Percentiles rank a stretch among this genome's conserved stretches.
Conservation (phyloP, 2,797 vertebrate species). For the Channallabes apus region DNA sequence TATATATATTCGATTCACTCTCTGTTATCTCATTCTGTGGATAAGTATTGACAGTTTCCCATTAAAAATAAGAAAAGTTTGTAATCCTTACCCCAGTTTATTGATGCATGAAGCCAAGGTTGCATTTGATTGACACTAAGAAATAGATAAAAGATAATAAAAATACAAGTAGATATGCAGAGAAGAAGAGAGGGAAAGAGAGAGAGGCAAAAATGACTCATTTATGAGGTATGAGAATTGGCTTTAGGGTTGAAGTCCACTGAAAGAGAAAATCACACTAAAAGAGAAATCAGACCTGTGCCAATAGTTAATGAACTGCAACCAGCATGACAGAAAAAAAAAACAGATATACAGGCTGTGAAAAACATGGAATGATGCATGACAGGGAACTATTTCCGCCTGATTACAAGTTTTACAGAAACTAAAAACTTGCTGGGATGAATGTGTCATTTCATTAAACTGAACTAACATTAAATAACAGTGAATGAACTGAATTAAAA, state of each 20-base stretch:
- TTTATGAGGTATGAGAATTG: slow-evolving; percentile 4
- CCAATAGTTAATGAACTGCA: neutral
- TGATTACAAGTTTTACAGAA: neutral
- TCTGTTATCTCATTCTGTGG: neutral
- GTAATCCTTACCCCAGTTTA: slow-evolving; percentile 33
- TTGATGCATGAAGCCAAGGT: slow-evolving; percentile 13
- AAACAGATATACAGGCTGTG: neutral
- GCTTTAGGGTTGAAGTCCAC: neutral
- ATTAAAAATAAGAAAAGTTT: neutral
- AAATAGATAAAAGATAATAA: slow-evolving; percentile 4
- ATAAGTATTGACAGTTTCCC: slow-evolving; percentile 9
- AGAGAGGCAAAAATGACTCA: neutral
- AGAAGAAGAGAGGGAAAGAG: neutral
- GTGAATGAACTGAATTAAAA: neutral
- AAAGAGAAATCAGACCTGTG: neutral
- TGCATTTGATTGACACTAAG: neutral
- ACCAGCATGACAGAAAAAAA: no score
- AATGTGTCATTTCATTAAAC: neutral
- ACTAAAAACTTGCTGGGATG: neutral
- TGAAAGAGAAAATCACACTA: neutral
- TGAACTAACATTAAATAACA: neutral
- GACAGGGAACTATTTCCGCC: neutral
- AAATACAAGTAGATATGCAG: neutral
- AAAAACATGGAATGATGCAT: no score
- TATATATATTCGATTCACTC: neutral